Conservation (phyloP, 2,888 invertebrate genomes). For the Altica lythri region DNA sequence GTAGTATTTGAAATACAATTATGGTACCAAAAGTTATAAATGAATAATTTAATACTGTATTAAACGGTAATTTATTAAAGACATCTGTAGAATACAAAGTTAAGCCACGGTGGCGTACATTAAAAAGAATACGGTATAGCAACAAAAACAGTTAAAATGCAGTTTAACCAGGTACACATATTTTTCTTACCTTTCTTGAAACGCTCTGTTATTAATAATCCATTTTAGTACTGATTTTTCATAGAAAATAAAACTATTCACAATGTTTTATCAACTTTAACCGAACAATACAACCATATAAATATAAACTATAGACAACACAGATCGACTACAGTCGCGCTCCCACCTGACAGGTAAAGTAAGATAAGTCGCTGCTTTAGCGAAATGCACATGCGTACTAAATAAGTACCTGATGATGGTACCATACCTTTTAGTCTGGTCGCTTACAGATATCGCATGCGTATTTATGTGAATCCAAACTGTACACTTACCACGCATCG, state of each 20-base stretch:
- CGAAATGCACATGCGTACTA: slow-evolving; percentile 44
- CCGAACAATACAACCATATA: slow-evolving; percentile 22
- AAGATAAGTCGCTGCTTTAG: slow-evolving; percentile 35
- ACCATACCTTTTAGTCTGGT: too few species aligned
- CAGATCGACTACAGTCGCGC: slow-evolving; percentile 35
- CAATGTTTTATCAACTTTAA: slow-evolving; percentile 20
- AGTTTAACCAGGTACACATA: slow-evolving; percentile 19
- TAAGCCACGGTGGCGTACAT: slow-evolving; percentile 53
- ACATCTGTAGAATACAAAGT: slow-evolving; percentile 33
- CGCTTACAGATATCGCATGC: too few species aligned
- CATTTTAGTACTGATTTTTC: slow-evolving; percentile 28
- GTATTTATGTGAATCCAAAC: too few species aligned
- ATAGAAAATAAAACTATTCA: slow-evolving; percentile 34
- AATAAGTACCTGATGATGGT: slow-evolving; percentile 19
- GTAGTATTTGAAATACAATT: background rate
- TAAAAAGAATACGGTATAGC: slow-evolving; percentile 44
- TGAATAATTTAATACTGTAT: background rate
- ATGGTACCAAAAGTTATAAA: slow-evolving; percentile 1
- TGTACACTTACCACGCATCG: too few species aligned
- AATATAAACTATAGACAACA: slow-evolving; percentile 30
- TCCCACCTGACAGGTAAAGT: slow-evolving; percentile 44
- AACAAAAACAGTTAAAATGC: slow-evolving; percentile 43
- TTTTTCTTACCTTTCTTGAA: slow-evolving; percentile 30
- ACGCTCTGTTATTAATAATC: slow-evolving; percentile 30
- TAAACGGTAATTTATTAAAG: slow-evolving; percentile 19